Evolutionary conservation across 35 echinoderm and acorn worm genomes (phyloP).

Genomic region (Chiridota heheva): DNA sequence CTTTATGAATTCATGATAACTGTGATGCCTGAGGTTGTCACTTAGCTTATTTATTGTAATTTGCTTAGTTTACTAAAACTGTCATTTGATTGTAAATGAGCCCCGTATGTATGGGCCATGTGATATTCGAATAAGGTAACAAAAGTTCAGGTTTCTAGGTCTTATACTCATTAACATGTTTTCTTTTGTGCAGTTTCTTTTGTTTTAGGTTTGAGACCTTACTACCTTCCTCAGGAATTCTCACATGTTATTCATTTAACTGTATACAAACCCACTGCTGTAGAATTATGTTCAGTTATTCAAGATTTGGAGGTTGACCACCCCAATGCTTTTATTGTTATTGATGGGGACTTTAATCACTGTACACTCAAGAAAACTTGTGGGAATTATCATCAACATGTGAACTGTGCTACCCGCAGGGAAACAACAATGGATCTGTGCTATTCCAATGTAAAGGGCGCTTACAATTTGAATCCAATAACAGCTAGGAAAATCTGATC

Average conservation of each 20-base stretch:
- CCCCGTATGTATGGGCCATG: too few relatives aligned
- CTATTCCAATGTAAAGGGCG: conserved; percentile 22
- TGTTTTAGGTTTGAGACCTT: conserved; percentile 36
- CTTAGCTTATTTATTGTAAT: too few relatives aligned
- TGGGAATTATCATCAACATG: conserved; percentile 27
- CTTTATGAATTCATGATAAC: too few relatives aligned
- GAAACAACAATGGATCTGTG: conserved; percentile 10
- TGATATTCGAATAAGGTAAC: too few relatives aligned
- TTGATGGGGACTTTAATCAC: conserved; percentile 38
- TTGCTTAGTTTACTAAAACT: too few relatives aligned
- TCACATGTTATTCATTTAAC: conserved; percentile 40
- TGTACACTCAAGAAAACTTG: conserved; percentile 32
- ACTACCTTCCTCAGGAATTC: conserved; percentile 53
- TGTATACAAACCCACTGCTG: conserved; percentile 19
- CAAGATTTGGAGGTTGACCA: conserved; percentile 15
- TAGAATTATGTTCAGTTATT: conserved; percentile 26
- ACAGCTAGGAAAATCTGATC: conserved; percentile 12
- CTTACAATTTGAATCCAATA: background rate
- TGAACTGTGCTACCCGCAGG: conserved; percentile 18
- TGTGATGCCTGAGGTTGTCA: too few relatives aligned
- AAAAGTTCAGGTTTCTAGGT: too few relatives aligned
- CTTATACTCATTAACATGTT: too few relatives aligned
- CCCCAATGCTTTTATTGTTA: conserved; percentile 28
- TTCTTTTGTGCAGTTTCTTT: too few relatives aligned
- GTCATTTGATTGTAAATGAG: too few relatives aligned